Evolutionary conservation across 1,140 invertebrate genomes (phyloP), one percentile per base, ranked within the genome.

Genomic region (Drosophila elegans): DNA sequence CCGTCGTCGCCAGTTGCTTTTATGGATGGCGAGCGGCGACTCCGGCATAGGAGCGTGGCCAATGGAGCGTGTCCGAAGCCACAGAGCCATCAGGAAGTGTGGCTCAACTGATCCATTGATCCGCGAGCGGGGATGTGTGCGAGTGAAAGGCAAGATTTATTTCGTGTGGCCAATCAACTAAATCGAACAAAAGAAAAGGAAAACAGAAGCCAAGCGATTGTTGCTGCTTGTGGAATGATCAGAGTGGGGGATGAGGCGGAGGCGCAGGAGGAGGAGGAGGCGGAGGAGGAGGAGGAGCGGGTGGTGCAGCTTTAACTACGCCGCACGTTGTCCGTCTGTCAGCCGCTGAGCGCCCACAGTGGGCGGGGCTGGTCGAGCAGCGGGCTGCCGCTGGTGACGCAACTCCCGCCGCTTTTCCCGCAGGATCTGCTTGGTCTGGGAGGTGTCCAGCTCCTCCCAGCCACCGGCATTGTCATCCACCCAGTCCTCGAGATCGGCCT

Each of bases 401-500:
- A 90, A 16, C 69, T 92, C 91, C 2, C 91, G 91, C 0, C 91
- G 90, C 57, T 92, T 92, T 9, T 92, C 92, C 2, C 92, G 75
- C 12, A 92, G 82, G 5, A 92, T 76, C 29, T 92, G 83, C 45
- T 92, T 92, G 2, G 92, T 90, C 45, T 82, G 82, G n/a, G 92
- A 91, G 13, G 81, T 91, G 52, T 92, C 90, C 53, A 92, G 67
- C 76, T 92, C 91, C 55, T 92, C 91, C 92, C 92, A 92, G 21
- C 90, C 92, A 25, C 89, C 91, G 9, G 69, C 55, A 62, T 84
- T 90, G 29, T 92, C 91, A 34, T 92, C 92, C 12, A 79, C 80
- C 92, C 92, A 92, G 52, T 92, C 92, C 55, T 92, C 91, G 41
- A 92, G 78, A 75, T 92, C 92, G 39, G 91, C 84, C 91, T 92